These are phyloP conservation scores for Nephrotoma guestfalica DNA, from an alignment of 2,888 invertebrate species.

Conservation along the genomic window DNA sequence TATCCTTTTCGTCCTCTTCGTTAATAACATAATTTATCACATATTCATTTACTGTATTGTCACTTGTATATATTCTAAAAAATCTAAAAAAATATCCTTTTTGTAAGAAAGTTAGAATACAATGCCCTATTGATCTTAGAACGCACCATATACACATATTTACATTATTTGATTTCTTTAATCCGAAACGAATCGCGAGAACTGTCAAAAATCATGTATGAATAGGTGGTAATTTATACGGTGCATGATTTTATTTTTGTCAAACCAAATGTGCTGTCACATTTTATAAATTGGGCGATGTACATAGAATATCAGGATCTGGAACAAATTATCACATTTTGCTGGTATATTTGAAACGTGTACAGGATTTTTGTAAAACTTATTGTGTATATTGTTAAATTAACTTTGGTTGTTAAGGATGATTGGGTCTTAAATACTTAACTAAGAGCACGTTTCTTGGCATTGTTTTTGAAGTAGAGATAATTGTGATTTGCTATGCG, in stretches of 20 bases:
- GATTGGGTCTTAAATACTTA: not conserved
- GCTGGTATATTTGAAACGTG: not conserved
- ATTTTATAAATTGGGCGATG: not conserved
- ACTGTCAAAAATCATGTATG: constrained; percentile 8
- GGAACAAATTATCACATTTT: not conserved
- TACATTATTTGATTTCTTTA: constrained; percentile 1
- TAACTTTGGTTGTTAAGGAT: not conserved
- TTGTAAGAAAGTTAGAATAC: not conserved
- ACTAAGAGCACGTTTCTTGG: not conserved
- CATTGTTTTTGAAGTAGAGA: not conserved
- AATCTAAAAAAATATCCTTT: not conserved
- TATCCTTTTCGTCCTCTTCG: not conserved
- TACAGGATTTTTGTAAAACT: no score
- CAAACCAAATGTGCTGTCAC: not conserved
- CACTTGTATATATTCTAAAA: not conserved
- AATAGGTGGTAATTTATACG: constrained; percentile 9
- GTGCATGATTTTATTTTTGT: not conserved
- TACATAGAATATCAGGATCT: not conserved
- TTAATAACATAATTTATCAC: not conserved
- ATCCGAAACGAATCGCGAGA: constrained; percentile 9
- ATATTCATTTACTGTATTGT: not conserved
- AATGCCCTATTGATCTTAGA: not conserved
- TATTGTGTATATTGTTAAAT: not conserved
- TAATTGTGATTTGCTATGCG: not conserved
- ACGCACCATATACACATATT: not conserved